Base-by-base conservation (phyloP, 2,113 vertebrate species). In the Emydocephalus ijimae region DNA sequence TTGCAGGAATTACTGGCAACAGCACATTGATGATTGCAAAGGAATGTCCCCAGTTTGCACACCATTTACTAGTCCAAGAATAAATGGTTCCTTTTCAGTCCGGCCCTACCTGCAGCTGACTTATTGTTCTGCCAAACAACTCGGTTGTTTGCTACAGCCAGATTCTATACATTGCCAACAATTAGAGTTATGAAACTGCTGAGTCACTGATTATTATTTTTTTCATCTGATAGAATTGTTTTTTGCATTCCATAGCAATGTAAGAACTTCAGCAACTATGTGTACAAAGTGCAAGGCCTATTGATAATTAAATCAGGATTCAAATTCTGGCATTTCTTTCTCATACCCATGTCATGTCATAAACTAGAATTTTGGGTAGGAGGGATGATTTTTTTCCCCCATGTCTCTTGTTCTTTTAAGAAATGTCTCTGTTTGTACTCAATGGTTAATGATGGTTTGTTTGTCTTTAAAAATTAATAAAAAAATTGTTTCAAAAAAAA, bases 81-180 rank as follows among this genome's bases (percentile, higher is more conserved):
- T 86, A 89, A 92, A 89, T 90, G 54, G 74, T 11, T 92, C 45
- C 12, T 3, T 39, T 89, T 88, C 88, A 85, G 85, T 61, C 6
- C 3, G 12, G 69, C 74, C 55, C 85, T 86, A 14, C 85, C 55
- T 90, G 88, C 45, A 92, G 92, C 92, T 86, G 88, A 90, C 29
- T 29, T 90, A 90, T 52, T 86, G 21, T 61, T 90, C 26, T 34
- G 43, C 88, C 69, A 86, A 92, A 92, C 69, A 50, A 85, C 43
- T 89, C 59, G 0, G 34, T 39, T 39, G 29, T 45, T 85, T 9
- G 24, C 69, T 61, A 24, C 43, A 50, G 29, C 54, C 43, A 85
- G 52, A 52, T 85, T 9, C 34, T 48, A 26, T n/a, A 18, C 12
- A 45, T 55, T 86, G 92, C 74, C 69, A 85, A 85, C 29, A 86